Evolutionary conservation across 64 coral and sea anemone species (phyloP).

Genomic region (Catalaphyllia jardinei): DNA sequence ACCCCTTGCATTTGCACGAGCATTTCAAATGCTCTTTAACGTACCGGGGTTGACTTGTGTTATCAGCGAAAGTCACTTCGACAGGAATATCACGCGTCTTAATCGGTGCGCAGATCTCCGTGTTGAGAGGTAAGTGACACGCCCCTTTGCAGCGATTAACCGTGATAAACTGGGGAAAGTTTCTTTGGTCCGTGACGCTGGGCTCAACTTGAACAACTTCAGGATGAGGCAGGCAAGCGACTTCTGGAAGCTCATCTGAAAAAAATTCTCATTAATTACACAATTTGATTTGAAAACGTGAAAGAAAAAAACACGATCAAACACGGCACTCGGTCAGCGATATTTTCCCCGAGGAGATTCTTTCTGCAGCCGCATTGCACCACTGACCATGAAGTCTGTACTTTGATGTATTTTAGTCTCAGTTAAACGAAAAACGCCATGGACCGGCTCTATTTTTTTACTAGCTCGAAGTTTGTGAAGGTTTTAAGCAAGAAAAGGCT

Average conservation of each 20-base stretch:
- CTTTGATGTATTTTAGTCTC: no score
- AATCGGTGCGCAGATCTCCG: neutral
- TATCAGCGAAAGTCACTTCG: neutral
- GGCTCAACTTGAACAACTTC: conserved; percentile 32
- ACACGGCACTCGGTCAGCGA: no score
- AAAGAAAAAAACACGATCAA: no score
- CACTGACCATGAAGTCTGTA: no score
- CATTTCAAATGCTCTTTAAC: neutral
- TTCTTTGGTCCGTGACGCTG: neutral
- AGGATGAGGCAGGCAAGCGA: neutral
- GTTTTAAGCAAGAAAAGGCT: no score
- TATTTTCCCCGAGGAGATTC: no score
- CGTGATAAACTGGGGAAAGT: neutral
- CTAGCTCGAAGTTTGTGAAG: no score
- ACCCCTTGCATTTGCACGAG: neutral
- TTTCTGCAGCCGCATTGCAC: no score
- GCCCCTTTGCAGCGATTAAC: conserved; percentile 6
- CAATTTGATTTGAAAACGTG: no score
- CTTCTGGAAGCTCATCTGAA: neutral
- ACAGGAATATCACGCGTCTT: neutral
- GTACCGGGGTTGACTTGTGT: neutral
- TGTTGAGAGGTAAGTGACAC: neutral
- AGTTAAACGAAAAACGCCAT: no score
- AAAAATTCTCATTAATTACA: neutral
- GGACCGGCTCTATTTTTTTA: no score